phyloP scores from a whole-genome alignment of 2,113 vertebrate species.

The Tor tambroides region DNA sequence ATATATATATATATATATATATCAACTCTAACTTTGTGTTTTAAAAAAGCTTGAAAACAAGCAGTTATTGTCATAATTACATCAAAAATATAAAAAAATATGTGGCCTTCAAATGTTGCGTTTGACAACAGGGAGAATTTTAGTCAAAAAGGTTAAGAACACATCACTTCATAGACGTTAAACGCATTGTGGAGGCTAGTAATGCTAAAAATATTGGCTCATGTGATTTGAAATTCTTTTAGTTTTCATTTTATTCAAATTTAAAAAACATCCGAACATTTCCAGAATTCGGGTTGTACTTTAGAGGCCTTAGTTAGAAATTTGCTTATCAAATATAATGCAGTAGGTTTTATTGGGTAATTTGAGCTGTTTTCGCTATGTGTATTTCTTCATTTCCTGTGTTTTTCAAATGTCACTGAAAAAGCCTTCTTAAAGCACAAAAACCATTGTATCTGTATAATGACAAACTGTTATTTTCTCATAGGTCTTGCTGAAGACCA shows the following conservation, averaged over 20 bases:
- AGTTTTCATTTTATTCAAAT: no score
- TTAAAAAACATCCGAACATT: no score
- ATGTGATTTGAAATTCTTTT: no score
- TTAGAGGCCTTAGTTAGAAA: background rate
- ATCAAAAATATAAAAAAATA: background rate
- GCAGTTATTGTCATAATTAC: background rate
- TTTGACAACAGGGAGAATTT: background rate
- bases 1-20: no score
- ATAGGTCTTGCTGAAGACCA: conserved; percentile 93
- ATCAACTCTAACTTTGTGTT: background rate
- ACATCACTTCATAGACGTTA: background rate
- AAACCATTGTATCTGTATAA: background rate
- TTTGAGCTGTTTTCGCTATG: background rate
- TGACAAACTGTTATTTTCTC: conserved; percentile 14
- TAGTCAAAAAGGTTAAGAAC: no score
- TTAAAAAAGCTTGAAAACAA: background rate
- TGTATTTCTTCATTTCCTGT: background rate
- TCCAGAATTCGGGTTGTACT: background rate
- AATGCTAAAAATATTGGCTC: no score
- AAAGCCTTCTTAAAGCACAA: background rate
- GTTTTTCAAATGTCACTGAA: no score
- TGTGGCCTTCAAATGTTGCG: background rate
- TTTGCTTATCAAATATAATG: background rate
- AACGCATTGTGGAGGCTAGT: background rate
- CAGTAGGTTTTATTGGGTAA: background rate